Evolutionary conservation across 2,797 vertebrate genomes (phyloP).

Genomic region (Vultur gryphus): DNA sequence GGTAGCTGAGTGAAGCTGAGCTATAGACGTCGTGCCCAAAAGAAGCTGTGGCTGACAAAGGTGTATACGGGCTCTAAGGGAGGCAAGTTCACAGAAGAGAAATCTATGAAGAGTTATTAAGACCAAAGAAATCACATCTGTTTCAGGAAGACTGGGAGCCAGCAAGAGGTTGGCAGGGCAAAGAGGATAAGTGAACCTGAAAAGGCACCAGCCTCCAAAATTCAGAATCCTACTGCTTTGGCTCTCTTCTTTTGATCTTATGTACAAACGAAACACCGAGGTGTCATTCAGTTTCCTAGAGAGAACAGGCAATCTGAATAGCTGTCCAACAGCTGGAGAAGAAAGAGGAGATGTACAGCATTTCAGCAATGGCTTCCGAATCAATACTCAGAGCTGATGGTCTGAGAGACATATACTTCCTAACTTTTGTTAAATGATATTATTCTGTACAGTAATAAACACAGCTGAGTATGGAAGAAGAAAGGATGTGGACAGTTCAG

Average conservation of each 20-base stretch:
- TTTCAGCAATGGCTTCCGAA: not conserved
- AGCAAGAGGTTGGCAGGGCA: not conserved
- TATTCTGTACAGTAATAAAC: not conserved
- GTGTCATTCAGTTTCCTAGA: not conserved
- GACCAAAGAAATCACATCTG: not conserved
- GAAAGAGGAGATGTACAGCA: not conserved
- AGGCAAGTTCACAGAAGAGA: not conserved
- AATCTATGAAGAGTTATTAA: not conserved
- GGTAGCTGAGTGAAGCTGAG: not conserved
- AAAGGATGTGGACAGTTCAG: not conserved
- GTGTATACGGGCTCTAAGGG: not conserved
- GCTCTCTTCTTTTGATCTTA: not conserved
- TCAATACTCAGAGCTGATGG: not conserved
- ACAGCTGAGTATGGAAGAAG: not conserved
- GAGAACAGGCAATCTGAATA: not conserved
- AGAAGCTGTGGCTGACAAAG: not conserved
- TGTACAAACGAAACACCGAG: not conserved
- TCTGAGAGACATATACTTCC: not conserved
- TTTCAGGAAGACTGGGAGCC: not conserved
- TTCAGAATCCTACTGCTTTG: not conserved
- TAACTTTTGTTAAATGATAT: not conserved
- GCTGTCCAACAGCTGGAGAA: not conserved
- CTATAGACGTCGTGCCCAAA: not conserved
- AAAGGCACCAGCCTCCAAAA: not conserved
- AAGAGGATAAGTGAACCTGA: not conserved